A percentile compares a stretch with the other conserved stretches of the same genome.
These are phyloP conservation scores for Tetanocera ferruginea DNA, from an alignment of 2,888 invertebrate genomes.

Conservation along the genomic window DNA sequence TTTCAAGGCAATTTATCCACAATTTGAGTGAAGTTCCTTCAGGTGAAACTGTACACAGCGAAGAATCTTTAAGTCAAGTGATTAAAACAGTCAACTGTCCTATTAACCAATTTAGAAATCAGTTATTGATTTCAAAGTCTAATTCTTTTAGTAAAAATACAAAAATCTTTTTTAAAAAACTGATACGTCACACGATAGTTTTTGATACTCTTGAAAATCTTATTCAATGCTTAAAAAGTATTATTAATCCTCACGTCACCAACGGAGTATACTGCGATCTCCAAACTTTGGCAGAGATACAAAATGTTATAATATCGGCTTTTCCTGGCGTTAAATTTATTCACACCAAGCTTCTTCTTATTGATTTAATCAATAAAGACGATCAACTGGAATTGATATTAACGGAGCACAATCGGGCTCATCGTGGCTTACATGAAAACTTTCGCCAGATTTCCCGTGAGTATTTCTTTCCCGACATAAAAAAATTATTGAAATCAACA, in stretches of 20 bases:
- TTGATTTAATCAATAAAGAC: slow-evolving; percentile 41
- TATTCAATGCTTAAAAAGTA: slow-evolving; percentile 25
- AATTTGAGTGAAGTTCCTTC: slow-evolving; percentile 24
- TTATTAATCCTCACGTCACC: slow-evolving; percentile 32
- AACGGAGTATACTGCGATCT: slow-evolving; percentile 40
- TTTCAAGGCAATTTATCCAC: slow-evolving; percentile 42
- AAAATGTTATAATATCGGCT: slow-evolving; percentile 19
- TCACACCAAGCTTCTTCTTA: slow-evolving; percentile 36
- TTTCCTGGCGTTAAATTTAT: slow-evolving; percentile 45
- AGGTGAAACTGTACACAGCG: slow-evolving; percentile 30
- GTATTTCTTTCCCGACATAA: slow-evolving; percentile 39
- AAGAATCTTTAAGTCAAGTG: slow-evolving; percentile 35
- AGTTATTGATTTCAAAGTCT: slow-evolving; percentile 37
- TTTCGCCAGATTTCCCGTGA: slow-evolving; percentile 33
- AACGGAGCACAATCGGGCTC: slow-evolving; percentile 40
- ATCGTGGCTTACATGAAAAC: slow-evolving; percentile 38
- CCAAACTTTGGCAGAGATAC: slow-evolving; percentile 32
- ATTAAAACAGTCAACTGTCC: slow-evolving; percentile 33
- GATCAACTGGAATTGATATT: slow-evolving; percentile 41
- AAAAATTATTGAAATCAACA: slow-evolving; percentile 32
- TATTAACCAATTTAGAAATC: slow-evolving; percentile 43
- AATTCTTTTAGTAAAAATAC: slow-evolving; percentile 21
- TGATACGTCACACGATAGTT: slow-evolving; percentile 18
- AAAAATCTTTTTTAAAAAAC: slow-evolving; percentile 31
- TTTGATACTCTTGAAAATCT: slow-evolving; percentile 29